A percentile compares a stretch with the other conserved stretches of the same genome.
phyloP scores from a whole-genome alignment of 2,888 invertebrate species.

The Hirudinaria manillensis region DNA sequence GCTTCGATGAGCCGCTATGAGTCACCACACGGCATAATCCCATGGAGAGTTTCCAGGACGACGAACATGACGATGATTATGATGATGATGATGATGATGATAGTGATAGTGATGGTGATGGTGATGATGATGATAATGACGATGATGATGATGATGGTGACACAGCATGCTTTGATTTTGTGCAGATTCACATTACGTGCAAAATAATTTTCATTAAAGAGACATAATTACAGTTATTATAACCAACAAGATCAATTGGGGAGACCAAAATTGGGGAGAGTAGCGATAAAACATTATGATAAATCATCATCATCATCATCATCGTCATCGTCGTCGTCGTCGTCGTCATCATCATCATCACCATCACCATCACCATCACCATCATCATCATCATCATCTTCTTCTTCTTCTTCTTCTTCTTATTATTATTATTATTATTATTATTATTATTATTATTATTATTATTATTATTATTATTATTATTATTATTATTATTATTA shows the following conservation, averaged over 20 bases:
- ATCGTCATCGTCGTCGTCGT: conserved; percentile 13
- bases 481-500: conserved; percentile 6
- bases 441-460: conserved; percentile 9
- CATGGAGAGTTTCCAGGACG: too few relatives aligned
- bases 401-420: conserved; percentile 1
- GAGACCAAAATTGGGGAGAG: too few relatives aligned
- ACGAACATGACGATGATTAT: too few relatives aligned
- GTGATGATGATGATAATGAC: too few relatives aligned
- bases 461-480: conserved; percentile 3
- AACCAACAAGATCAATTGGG: not conserved
- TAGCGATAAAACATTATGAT: too few relatives aligned
- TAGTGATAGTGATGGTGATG: too few relatives aligned
- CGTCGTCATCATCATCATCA: conserved; percentile 27
- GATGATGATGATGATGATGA: too few relatives aligned
- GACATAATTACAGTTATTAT: too few relatives aligned
- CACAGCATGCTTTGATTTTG: not conserved
- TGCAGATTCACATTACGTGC: not conserved
- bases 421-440: conserved; percentile 8
- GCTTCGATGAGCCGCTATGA: too few relatives aligned
- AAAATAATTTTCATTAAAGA: not conserved
- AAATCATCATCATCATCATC: conserved; percentile 27
- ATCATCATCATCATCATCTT: conserved; percentile 30
- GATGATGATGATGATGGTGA: too few relatives aligned
- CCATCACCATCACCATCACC: conserved; percentile 20
- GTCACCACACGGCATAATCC: too few relatives aligned